Evolutionary conservation across 2,797 vertebrate species (phyloP).

Genomic region (Oceanodroma leucorhoa): DNA sequence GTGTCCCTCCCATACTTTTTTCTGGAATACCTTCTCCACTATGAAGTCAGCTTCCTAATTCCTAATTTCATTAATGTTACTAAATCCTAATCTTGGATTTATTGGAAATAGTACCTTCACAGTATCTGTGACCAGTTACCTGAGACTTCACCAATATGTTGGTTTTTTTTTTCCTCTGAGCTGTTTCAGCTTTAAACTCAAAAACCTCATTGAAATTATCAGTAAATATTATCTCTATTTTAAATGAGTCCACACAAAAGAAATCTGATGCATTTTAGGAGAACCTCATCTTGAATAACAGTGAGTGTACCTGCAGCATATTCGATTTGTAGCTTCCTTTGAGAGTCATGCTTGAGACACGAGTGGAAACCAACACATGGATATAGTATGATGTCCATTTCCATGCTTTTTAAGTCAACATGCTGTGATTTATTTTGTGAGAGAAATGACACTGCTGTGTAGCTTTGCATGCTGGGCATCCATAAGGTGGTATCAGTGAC

Average conservation of each 20-base stretch:
- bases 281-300: neutral
- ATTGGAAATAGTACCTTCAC: neutral
- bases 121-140: neutral
- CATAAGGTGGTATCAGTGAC: neutral
- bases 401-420: neutral
- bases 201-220: neutral
- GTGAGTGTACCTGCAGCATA: neutral
- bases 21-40: neutral
- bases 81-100: neutral
- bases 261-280: neutral
- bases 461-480: neutral
- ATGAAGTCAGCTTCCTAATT: neutral
- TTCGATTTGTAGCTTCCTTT: neutral
- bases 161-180: fast-evolving
- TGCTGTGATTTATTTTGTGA: neutral
- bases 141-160: neutral
- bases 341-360: neutral
- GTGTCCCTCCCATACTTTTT: neutral
- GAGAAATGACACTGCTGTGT: neutral
- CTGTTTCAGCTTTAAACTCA: neutral
- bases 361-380: neutral
- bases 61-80: neutral
- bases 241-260: neutral
- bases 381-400: neutral
- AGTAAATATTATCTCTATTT: neutral